Percentiles rank a stretch among this genome's conserved stretches.
Conservation (phyloP, 2,113 vertebrate genomes). For the Alces alces region DNA sequence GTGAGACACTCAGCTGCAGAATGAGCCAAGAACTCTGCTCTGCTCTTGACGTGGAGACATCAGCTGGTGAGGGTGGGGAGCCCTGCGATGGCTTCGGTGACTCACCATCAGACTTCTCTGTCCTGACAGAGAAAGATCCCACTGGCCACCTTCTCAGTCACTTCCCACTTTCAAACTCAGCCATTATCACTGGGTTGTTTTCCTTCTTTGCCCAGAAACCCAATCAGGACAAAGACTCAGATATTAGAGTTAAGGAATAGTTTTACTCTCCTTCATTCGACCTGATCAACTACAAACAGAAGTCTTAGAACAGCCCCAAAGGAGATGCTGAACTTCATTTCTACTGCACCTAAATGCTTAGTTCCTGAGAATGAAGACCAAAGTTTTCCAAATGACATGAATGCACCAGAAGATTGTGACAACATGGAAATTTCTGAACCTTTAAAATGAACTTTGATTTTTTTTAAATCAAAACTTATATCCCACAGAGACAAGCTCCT, state of each 20-base stretch:
- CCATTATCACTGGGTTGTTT: neutral
- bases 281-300: constrained; percentile 40
- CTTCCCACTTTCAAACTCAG: neutral
- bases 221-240: constrained; percentile 2
- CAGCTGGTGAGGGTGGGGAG: neutral
- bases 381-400: neutral
- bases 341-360: neutral
- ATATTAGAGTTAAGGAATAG: neutral
- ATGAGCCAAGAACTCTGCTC: neutral
- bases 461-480: neutral
- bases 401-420: neutral
- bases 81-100: neutral
- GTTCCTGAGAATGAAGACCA: neutral
- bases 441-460: neutral
- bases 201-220: constrained; percentile 34
- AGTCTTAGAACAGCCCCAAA: constrained; percentile 34
- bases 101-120: neutral
- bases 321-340: neutral
- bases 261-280: neutral
- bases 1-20: neutral
- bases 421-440: neutral
- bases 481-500: neutral
- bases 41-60: neutral
- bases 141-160: neutral
- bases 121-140: neutral